A percentile compares a stretch with the other conserved stretches of the same genome.
Evolutionary conservation across 2,888 invertebrate genomes (phyloP).

Genomic region (Agapostemon virescens): DNA sequence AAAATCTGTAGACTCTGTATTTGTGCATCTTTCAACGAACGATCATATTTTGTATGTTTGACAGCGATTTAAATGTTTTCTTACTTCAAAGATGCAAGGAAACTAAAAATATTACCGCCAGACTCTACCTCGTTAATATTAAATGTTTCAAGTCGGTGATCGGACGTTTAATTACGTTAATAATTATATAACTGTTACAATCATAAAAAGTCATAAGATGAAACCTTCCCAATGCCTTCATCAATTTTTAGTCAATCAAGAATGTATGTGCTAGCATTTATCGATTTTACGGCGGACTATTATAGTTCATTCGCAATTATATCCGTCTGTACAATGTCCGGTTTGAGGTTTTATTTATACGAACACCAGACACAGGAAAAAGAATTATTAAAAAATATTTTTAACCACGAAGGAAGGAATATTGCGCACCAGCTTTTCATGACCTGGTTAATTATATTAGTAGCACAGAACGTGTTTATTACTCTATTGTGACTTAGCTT

Average conservation of each 20-base stretch:
- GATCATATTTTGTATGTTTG: background rate
- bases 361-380: background rate
- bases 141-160: background rate
- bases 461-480: background rate
- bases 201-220: background rate
- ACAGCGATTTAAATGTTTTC: too few relatives aligned
- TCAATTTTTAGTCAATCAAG: background rate
- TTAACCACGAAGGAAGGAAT: background rate
- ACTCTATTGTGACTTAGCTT: background rate
- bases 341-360: background rate
- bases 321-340: background rate
- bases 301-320: background rate
- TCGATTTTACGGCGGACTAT: background rate
- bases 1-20: background rate
- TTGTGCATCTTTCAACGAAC: background rate
- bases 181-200: background rate
- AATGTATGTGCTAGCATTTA: background rate
- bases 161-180: background rate
- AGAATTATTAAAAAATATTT: background rate
- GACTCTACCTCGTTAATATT: background rate
- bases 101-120: conserved; percentile 12
- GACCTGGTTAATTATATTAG: background rate
- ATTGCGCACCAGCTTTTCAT: background rate
- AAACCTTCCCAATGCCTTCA: background rate
- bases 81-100: background rate